Percentiles rank a stretch among this genome's conserved stretches.
These are phyloP conservation scores for Pseudomyrmex gracilis DNA, from an alignment of 1,140 invertebrate genomes.

Conservation along the genomic window DNA sequence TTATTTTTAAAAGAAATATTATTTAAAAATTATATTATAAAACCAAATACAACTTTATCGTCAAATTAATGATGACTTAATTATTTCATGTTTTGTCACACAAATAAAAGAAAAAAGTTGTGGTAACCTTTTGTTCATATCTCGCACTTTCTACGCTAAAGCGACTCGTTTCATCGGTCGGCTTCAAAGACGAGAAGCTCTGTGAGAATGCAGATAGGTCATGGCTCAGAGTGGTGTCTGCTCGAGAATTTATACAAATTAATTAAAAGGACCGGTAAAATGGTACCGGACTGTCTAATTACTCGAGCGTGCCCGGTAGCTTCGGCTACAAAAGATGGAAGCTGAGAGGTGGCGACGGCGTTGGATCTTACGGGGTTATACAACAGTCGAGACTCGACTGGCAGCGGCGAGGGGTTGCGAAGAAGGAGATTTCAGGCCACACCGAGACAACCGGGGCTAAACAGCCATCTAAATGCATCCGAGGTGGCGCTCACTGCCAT, in stretches of 20 bases:
- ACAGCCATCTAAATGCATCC: constrained; percentile 86
- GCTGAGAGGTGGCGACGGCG: constrained; percentile 54
- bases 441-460: constrained; percentile 82
- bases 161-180: background rate
- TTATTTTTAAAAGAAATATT: too few relatives aligned
- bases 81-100: background rate
- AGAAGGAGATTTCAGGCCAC: constrained; percentile 72
- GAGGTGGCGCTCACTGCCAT: constrained; percentile 86
- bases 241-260: constrained; percentile 75
- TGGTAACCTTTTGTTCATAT: background rate
- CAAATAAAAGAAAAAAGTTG: background rate
- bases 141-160: background rate
- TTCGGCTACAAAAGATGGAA: constrained; percentile 69
- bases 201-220: constrained; percentile 5
- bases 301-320: constrained; percentile 61
- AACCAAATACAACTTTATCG: background rate
- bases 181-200: background rate
- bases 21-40: background rate
- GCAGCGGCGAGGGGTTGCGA: constrained; percentile 64
- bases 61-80: background rate
- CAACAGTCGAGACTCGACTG: constrained; percentile 64
- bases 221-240: background rate
- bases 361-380: constrained; percentile 62
- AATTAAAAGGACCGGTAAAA: constrained; percentile 77
- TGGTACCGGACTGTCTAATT: constrained; percentile 76